Conservation (phyloP, 2,797 vertebrate genomes). For the Anguilla megastoma region DNA sequence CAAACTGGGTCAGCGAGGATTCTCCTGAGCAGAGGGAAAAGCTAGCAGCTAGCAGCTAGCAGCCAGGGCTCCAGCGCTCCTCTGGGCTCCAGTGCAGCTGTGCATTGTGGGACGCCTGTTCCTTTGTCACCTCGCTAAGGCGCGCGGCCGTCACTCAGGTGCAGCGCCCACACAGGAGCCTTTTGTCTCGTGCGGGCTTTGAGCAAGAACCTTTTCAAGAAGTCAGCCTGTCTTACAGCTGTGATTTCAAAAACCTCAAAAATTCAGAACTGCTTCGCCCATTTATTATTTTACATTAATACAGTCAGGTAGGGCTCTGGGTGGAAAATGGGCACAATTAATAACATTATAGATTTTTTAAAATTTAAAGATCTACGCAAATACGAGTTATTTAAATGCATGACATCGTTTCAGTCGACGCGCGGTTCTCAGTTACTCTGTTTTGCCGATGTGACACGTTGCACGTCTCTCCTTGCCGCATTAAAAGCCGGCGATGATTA, state of each 20-base stretch:
- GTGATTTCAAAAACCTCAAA: not conserved
- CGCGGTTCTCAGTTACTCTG: not conserved
- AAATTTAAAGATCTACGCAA: not conserved
- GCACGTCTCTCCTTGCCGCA: not conserved
- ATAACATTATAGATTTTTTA: not conserved
- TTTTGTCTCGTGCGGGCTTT: not conserved
- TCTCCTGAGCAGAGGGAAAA: not conserved
- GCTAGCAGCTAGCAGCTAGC: not conserved
- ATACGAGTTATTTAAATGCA: not conserved
- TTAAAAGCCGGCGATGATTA: not conserved
- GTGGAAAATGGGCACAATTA: not conserved
- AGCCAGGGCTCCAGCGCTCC: not conserved
- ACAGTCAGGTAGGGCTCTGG: not conserved
- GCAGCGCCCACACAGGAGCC: not conserved
- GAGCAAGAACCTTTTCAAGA: not conserved
- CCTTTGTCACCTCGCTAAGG: not conserved
- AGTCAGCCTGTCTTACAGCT: not conserved
- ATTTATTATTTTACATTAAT: not conserved
- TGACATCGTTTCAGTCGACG: conserved; percentile 18
- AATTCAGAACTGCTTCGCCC: not conserved
- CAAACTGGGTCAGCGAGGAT: conserved; percentile 25
- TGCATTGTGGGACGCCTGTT: not conserved
- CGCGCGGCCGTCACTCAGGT: not conserved
- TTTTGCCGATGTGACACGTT: conserved; percentile 8
- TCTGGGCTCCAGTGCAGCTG: not conserved